Base-by-base conservation (phyloP, 2,888 invertebrate species). In the Euzetes globulus region DNA sequence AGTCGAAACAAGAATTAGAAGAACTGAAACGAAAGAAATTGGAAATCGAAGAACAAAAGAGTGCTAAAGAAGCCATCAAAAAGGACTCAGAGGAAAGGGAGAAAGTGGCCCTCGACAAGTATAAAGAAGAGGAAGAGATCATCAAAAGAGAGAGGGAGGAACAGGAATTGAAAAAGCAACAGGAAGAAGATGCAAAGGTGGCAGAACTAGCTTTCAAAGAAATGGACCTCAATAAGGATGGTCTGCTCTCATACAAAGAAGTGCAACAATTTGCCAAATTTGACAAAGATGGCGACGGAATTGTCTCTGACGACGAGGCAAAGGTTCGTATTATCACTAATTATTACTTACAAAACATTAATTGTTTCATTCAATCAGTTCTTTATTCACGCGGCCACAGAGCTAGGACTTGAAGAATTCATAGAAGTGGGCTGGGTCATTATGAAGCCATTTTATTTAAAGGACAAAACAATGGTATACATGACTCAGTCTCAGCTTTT, bases 281-380 rank as follows among this genome's bases (percentile, higher is more conserved):
- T 84, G 98, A 98, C 84, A 89, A 88, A 79, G 90, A 98, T 83
- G 88, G 88, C 76, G 90, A 96, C 85, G 96, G 95, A 11, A 87
- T 87, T 79, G 92, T 98, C 19, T 88, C 90, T 76, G 88, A 89
- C 29, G 94, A 94, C 75, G 97, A 98, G 85, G 90, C 92, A 0
- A 88, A 82, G 83, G 74, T 58, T 74, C 41, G 7, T 7, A 6
- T 1, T 13, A 52, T 52, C 50, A 74, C 17, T 71, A 17, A 3
- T 22, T 41, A 13, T 11, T 13, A 68, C 33, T 0, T 3, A 58
- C 45, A 33, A 68, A 15, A 27, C 9, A 5, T 55, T 33, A 17
- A 7, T 73, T 52, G 2, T 29, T 37, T 17, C 25, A 71, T 72
- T 71, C 19, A 72, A 74, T 19, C 65, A 80, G 79, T 79, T 80